phyloP scores from a whole-genome alignment of 2,888 invertebrate species.

The Chouioia cunea region DNA sequence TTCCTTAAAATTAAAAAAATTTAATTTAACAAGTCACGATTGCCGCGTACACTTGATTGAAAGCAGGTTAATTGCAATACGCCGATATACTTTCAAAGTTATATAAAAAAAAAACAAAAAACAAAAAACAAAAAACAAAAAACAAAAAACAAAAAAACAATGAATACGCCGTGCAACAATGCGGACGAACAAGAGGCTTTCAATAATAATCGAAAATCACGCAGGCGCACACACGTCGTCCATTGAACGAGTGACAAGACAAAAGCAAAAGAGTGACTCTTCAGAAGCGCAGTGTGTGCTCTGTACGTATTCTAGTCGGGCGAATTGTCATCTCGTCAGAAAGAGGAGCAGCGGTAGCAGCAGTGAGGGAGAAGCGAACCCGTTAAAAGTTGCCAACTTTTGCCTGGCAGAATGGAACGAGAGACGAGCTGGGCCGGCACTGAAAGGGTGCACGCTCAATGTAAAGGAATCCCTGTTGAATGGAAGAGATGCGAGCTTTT shows the following conservation, averaged over 20 bases:
- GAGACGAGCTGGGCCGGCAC: neutral
- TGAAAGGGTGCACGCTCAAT: conserved; percentile 29
- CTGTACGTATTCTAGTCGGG: conserved; percentile 6
- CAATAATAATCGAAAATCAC: conserved; percentile 27
- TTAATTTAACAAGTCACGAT: too few relatives aligned
- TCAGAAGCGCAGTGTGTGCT: conserved; percentile 5
- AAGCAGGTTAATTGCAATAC: too few relatives aligned
- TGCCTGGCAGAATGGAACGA: conserved; percentile 18
- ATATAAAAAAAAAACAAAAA: too few relatives aligned
- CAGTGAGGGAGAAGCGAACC: conserved; percentile 5
- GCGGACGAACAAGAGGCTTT: conserved; percentile 1
- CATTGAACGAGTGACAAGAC: conserved; percentile 25
- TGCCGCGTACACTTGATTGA: too few relatives aligned
- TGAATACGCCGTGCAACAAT: neutral
- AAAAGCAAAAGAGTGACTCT: conserved; percentile 33
- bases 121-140: neutral
- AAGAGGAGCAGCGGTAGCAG: conserved; percentile 11
- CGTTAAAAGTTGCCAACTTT: conserved; percentile 41
- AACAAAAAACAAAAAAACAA: neutral
- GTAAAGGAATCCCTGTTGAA: conserved; percentile 15
- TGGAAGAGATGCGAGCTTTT: conserved; percentile 3
- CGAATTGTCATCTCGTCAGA: conserved; percentile 37
- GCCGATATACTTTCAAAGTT: too few relatives aligned
- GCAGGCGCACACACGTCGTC: neutral
- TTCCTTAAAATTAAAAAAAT: too few relatives aligned